Evolutionary conservation across 2,888 invertebrate genomes (phyloP).

Genomic region (Anorthoa munda): DNA sequence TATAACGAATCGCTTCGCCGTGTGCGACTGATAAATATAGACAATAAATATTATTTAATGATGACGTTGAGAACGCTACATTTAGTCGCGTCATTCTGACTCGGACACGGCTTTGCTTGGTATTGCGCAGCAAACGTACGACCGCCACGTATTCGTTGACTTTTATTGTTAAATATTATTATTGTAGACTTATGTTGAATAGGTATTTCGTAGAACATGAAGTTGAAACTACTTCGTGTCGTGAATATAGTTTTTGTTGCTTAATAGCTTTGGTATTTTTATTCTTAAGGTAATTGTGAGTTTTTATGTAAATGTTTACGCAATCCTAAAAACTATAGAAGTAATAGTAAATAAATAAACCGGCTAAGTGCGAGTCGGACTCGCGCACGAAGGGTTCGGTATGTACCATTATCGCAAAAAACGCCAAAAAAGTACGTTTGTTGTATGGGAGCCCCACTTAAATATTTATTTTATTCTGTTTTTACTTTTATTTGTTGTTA

Average conservation of each 20-base stretch:
- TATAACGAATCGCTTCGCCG: slow-evolving; percentile 4
- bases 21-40: slow-evolving; percentile 26
- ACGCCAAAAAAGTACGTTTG: no score
- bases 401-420: no score
- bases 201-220: background rate
- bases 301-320: background rate
- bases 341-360: background rate
- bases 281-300: background rate
- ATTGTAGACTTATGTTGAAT: background rate
- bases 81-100: slow-evolving; percentile 39
- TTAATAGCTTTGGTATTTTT: background rate
- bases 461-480: no score
- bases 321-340: background rate
- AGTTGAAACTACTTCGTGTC: slow-evolving; percentile 15
- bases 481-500: no score
- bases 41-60: slow-evolving; percentile 34
- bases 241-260: background rate
- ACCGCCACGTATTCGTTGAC: slow-evolving; percentile 5
- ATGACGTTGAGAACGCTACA: slow-evolving; percentile 38
- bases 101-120: slow-evolving; percentile 2
- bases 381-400: no score
- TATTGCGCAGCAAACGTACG: slow-evolving; percentile 27
- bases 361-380: no score
- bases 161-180: slow-evolving; percentile 36
- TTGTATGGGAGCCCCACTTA: no score